Conservation (phyloP, 2,113 vertebrate genomes). For the Halichoeres trimaculatus region DNA sequence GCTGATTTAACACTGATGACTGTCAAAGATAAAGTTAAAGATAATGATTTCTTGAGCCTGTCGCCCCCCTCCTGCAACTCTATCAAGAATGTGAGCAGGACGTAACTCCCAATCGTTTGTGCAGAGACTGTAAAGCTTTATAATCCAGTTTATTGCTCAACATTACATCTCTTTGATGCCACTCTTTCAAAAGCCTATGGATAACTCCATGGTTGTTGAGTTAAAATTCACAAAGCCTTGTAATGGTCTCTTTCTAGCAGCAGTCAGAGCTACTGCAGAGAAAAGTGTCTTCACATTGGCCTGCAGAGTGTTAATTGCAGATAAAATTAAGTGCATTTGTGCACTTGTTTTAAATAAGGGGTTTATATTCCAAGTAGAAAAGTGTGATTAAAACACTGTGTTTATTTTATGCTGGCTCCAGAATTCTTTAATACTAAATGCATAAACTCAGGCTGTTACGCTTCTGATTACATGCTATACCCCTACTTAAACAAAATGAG, state of each 20-base stretch:
- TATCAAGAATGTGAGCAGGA: too few species aligned
- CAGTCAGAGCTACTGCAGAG: neutral
- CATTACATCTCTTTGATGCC: too few species aligned
- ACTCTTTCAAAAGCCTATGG: too few species aligned
- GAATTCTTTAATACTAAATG: constrained; percentile 37
- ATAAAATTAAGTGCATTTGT: neutral
- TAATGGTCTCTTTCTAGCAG: constrained; percentile 5
- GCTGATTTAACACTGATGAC: too few species aligned
- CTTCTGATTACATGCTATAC: constrained; percentile 64
- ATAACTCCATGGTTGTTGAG: too few species aligned
- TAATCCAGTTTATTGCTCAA: too few species aligned
- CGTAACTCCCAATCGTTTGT: too few species aligned
- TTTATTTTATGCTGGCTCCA: constrained; percentile 42
- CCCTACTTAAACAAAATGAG: constrained; percentile 62
- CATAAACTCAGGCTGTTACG: constrained; percentile 50
- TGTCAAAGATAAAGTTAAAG: too few species aligned
- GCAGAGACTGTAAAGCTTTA: too few species aligned
- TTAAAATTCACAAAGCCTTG: neutral
- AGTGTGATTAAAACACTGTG: constrained; percentile 38
- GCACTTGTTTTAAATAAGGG: neutral
- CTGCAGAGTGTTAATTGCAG: neutral
- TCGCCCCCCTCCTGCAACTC: too few species aligned
- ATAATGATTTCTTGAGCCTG: too few species aligned
- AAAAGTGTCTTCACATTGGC: neutral
- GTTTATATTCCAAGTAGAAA: constrained; percentile 7